Percentiles rank a stretch among this genome's conserved stretches.
Conservation (phyloP, 2,888 invertebrate species). For the Stramonita haemastoma region DNA sequence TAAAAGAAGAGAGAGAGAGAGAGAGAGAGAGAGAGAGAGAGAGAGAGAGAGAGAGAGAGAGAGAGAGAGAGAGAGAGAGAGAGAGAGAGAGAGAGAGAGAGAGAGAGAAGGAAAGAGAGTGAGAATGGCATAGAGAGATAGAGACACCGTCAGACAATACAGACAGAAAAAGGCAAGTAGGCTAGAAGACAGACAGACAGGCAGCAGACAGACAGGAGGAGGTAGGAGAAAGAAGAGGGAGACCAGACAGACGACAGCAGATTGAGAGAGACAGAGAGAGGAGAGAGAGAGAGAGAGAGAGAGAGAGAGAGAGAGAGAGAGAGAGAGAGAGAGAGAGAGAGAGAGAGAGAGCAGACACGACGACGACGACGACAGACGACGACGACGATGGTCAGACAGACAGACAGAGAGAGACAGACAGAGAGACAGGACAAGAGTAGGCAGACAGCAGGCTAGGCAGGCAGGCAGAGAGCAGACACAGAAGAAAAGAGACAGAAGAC, state of each 20-base stretch:
- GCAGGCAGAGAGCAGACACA: too few species aligned
- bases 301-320: slow-evolving; percentile 13
- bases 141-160: neutral
- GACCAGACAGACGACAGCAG: neutral
- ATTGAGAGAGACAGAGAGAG: slow-evolving; percentile 22
- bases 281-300: neutral
- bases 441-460: neutral
- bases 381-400: neutral
- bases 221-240: neutral
- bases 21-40: slow-evolving; percentile 30
- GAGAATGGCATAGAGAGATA: neutral
- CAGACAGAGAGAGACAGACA: neutral
- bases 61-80: neutral
- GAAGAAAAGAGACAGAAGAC: slow-evolving; percentile 23
- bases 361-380: neutral
- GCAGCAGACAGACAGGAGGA: neutral
- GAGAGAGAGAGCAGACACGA: too few species aligned
- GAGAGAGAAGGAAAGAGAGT: neutral
- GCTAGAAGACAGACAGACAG: neutral
- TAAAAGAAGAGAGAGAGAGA: neutral
- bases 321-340: slow-evolving; percentile 5
- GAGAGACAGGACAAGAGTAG: neutral
- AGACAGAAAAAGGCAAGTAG: too few species aligned
- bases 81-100: neutral
- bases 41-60: slow-evolving; percentile 3